Conservation (phyloP, 53 echinoderm and acorn worm genomes). For the Crossaster papposus region DNA sequence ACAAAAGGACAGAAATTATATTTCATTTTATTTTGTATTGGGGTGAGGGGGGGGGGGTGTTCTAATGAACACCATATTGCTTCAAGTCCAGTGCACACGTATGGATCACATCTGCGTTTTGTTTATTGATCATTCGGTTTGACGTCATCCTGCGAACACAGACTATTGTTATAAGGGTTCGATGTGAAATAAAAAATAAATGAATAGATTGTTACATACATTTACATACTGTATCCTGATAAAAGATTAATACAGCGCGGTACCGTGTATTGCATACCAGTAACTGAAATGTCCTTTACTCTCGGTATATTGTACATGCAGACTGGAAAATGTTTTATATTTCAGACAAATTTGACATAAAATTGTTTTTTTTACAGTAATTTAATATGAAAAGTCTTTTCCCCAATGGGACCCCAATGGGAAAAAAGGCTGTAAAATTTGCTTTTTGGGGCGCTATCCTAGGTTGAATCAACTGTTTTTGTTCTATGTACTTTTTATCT, state of each 20-base stretch:
- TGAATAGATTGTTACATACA: neutral
- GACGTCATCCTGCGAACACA: neutral
- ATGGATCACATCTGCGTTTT: neutral
- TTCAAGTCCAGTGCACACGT: neutral
- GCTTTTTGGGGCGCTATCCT: too few species aligned
- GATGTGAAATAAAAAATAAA: neutral
- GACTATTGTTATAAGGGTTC: neutral
- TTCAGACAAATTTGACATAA: too few species aligned
- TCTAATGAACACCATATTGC: neutral
- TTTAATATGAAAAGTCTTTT: too few species aligned
- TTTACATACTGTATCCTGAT: neutral
- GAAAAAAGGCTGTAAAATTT: too few species aligned
- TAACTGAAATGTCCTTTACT: neutral
- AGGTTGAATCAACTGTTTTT: too few species aligned
- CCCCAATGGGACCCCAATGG: too few species aligned
- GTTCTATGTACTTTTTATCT: too few species aligned
- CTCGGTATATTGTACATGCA: neutral
- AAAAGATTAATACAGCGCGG: neutral
- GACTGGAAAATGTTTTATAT: neutral
- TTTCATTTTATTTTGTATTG: too few species aligned
- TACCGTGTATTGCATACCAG: neutral
- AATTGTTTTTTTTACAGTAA: too few species aligned
- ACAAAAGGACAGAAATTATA: neutral
- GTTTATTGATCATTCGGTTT: slow-evolving; percentile 15
- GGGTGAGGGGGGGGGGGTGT: too few species aligned